Evolutionary conservation across 1,140 invertebrate genomes (phyloP).

Genomic region (Chrysomallon squamiferum): DNA sequence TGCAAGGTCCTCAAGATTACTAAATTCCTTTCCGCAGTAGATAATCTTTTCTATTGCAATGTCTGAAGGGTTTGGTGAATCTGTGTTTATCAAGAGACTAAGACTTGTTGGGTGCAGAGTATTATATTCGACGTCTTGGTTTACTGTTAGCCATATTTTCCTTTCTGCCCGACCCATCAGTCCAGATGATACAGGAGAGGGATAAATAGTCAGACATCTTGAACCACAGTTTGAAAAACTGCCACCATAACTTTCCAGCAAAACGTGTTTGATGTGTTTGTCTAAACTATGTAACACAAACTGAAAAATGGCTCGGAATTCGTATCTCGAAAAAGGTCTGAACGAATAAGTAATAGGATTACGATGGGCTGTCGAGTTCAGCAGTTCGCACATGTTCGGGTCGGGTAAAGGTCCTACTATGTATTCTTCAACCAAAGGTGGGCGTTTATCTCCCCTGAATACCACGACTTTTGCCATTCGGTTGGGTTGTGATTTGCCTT

Average conservation of each 20-base stretch:
- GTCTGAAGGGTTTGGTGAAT: constrained; percentile 10
- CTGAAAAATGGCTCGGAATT: constrained; percentile 10
- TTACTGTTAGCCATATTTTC: constrained; percentile 27
- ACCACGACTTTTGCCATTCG: constrained; percentile 43
- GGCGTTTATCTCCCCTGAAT: constrained; percentile 29
- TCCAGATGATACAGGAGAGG: constrained; percentile 24
- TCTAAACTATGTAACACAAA: constrained; percentile 13
- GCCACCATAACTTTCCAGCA: constrained; percentile 40
- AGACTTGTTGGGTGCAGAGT: constrained; percentile 30
- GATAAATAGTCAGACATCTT: constrained; percentile 31
- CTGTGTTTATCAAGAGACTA: constrained; percentile 24
- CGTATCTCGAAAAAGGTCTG: constrained; percentile 18
- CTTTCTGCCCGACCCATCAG: constrained; percentile 18
- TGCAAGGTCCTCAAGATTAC: constrained; percentile 21
- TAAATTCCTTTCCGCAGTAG: constrained; percentile 31
- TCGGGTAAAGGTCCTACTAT: constrained; percentile 14
- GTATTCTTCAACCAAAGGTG: constrained; percentile 39
- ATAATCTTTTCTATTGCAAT: constrained; percentile 22
- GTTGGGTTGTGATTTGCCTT: constrained; percentile 21
- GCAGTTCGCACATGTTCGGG: constrained; percentile 2
- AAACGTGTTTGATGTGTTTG: constrained; percentile 19
- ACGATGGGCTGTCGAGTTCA: background rate
- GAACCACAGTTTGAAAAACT: constrained; percentile 33
- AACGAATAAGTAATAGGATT: constrained; percentile 23
- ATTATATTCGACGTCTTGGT: constrained; percentile 23